Evolutionary conservation across 1,140 invertebrate genomes (phyloP).

Genomic region (Drosophila burlai): DNA sequence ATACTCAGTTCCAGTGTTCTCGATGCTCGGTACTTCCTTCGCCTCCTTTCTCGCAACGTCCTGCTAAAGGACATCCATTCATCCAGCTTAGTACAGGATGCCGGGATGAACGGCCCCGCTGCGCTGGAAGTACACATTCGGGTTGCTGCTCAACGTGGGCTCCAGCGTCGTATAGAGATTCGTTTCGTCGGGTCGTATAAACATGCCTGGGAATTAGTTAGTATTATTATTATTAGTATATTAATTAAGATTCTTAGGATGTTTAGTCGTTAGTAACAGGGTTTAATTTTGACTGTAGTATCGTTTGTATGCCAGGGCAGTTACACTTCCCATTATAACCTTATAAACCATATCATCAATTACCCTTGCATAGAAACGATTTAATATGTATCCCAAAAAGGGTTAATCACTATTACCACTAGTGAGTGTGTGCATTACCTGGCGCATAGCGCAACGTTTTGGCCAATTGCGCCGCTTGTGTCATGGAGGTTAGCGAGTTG

Average conservation of each 20-base stretch:
- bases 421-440: slow-evolving; percentile 67
- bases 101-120: slow-evolving; percentile 91
- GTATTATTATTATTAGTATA: background rate
- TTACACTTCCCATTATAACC: background rate
- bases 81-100: slow-evolving; percentile 90
- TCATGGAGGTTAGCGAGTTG: slow-evolving; percentile 82
- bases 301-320: background rate
- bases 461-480: slow-evolving; percentile 84
- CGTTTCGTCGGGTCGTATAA: slow-evolving; percentile 91
- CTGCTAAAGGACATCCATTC: background rate
- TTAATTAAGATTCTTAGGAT: background rate
- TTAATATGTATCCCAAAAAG: background rate
- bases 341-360: background rate
- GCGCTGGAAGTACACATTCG: slow-evolving; percentile 93
- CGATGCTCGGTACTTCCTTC: slow-evolving; percentile 54
- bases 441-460: slow-evolving; percentile 83
- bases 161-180: slow-evolving; percentile 93
- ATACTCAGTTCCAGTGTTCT: slow-evolving; percentile 82
- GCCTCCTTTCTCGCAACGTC: background rate
- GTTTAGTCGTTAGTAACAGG: background rate
- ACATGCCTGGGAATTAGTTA: slow-evolving; percentile 87
- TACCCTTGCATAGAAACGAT: slow-evolving; percentile 6
- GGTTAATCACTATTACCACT: background rate
- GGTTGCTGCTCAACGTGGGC: slow-evolving; percentile 93
- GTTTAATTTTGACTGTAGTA: background rate